Base-by-base conservation (phyloP, 1,140 invertebrate genomes). In the Tetranychus urticae region DNA sequence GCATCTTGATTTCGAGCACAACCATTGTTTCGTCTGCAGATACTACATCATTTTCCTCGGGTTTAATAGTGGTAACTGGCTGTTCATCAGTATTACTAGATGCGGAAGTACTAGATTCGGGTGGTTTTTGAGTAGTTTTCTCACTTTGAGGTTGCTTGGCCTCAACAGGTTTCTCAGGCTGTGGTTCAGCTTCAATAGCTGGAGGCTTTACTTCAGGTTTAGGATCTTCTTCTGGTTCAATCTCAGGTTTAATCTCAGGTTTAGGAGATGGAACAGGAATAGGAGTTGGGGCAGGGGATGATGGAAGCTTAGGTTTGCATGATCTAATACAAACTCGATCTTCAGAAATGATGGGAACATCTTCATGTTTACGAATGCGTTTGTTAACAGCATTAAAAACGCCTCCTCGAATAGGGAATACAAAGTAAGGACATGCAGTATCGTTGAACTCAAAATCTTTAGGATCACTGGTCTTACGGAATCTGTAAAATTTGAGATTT, bases 321-420 rank as follows among this genome's bases (percentile, higher is more conserved):
- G 67, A 67, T 60, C 62, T 65, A 57, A 94, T 85, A 74, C 89
- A 94, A 57, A 94, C 80, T 63, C 81, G 79, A 57, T 85, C 75
- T 0, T 81, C 72, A 0, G 86, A 88, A 13, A 91, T 74, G n/a
- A 80, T 73, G 0, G 89, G 89, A 2, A 80, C 79, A 2, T 72
- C 71, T 55, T 81, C 77, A 69, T 94, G 90, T 67, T 88, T 88
- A 58, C 80, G 76, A 47, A 89, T 88, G 67, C 84, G 84, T 71
- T 89, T 91, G 70, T 82, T 86, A 12, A 86, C 83, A 14, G 81
- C 74, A 71, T 90, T 82, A 71, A 84, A 88, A 4, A 71, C 75
- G 3, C 89, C 88, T 8, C 89, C 89, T 34, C 60, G 39, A 39
- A 85, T 78, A 1, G 86, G 84, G 75, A 88, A 93, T 77, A 92